Evolutionary conservation across 2,113 vertebrate species (phyloP).

Genomic region (Salvelinus sp.): DNA sequence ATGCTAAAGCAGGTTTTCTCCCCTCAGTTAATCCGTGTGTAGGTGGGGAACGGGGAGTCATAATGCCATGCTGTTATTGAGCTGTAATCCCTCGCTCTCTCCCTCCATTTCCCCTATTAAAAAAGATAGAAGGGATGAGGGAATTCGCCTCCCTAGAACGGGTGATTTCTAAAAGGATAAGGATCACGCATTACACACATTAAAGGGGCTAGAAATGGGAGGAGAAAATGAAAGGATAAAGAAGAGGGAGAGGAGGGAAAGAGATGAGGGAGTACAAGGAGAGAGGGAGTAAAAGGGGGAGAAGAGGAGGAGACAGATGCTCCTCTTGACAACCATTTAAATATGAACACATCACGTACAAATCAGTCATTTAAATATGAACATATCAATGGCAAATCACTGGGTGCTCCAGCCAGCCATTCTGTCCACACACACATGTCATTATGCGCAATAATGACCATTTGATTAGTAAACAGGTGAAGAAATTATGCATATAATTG

Average conservation of each 20-base stretch:
- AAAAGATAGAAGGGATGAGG: slow-evolving; percentile 36
- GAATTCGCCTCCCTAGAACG: slow-evolving; percentile 12
- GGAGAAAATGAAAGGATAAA: too few relatives aligned
- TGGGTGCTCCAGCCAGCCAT: slow-evolving; percentile 42
- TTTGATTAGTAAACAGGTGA: background rate
- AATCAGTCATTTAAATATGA: slow-evolving; percentile 44
- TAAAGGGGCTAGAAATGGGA: too few relatives aligned
- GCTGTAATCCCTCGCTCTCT: slow-evolving; percentile 52
- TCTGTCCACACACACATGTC: slow-evolving; percentile 57
- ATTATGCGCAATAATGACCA: slow-evolving; percentile 8
- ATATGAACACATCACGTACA: slow-evolving; percentile 51
- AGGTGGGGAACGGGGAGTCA: slow-evolving; percentile 41
- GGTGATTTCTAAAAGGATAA: slow-evolving; percentile 11
- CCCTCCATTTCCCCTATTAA: slow-evolving; percentile 32
- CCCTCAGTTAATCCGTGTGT: slow-evolving; percentile 49
- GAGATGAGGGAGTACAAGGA: too few relatives aligned
- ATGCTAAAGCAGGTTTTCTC: slow-evolving; percentile 37
- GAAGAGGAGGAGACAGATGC: slow-evolving; percentile 38
- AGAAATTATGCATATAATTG: background rate
- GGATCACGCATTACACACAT: too few relatives aligned
- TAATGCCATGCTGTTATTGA: slow-evolving; percentile 48
- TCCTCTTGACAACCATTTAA: slow-evolving; percentile 27
- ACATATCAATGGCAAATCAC: slow-evolving; percentile 49
- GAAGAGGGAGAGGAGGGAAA: too few relatives aligned
- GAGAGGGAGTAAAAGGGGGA: too few relatives aligned